Base-by-base conservation (phyloP, 2,888 invertebrate species). In the Tachystola acroxantha region DNA sequence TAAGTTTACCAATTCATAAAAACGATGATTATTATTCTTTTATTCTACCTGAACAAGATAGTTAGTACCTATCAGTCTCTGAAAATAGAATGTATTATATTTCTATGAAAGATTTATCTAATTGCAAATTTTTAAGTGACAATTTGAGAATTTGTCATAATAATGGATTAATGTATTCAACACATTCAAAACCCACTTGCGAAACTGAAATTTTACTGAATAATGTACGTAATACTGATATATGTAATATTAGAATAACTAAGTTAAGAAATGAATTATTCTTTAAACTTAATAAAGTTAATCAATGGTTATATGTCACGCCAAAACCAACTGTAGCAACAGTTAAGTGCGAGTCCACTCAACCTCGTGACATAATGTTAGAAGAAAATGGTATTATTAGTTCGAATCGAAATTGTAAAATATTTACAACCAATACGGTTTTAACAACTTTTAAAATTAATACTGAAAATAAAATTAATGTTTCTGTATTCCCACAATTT, bases 1-100 rank as follows among this genome's bases (percentile, higher is more conserved):
- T 24, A 9, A 24, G 12, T 22, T 32, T 32, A 32, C 32, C 32
- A n/a, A 22, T 32, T 10, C 32, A 20, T 7, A 19, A 14, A 32
- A 32, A 32, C n/a, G 6, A 32, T 22, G 22, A 22, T 10, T 10
- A 10, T 24, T 24, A 24, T 24, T 24, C 32, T 20, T 32, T 22
- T 32, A 32, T 20, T n/a, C 11, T 10, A 24, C 24, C 24, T 9
- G 24, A 24, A n/a, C 14, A 30, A 30, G 9, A 30, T 30, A 13
- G 9, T 10, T 16, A 13, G 14, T 30, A 30, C 14, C 10, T 30
- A 14, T 16, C 13, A 13, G 9, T 16, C 6, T 30, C 13, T 10
- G 13, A 30, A 30, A 30, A 12, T 6, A 30, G 30, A 13, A 16
- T 30, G 14, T 16, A 13, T 30, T 13, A 30, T 16, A 16, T 30